These are phyloP conservation scores for Guaruba guarouba DNA, from an alignment of 2,113 vertebrate genomes.

Conservation along the genomic window DNA sequence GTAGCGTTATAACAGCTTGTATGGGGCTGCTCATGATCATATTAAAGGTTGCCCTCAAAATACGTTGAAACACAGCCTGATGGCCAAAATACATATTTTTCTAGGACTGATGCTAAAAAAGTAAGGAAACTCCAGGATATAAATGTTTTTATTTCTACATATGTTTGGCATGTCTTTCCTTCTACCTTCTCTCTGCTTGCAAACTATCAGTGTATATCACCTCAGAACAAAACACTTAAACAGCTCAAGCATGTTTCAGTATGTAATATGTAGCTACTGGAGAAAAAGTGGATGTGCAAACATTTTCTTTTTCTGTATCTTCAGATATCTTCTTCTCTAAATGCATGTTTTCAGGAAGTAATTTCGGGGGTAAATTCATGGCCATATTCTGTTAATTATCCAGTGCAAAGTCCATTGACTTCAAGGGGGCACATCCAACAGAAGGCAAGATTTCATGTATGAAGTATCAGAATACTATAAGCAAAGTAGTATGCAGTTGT, in stretches of 20 bases:
- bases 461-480: not conserved
- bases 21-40: not conserved
- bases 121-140: conserved; percentile 7
- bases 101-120: conserved; percentile 28
- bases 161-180: conserved; percentile 27
- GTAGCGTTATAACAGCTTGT: conserved; percentile 4
- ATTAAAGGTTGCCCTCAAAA: not conserved
- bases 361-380: not conserved
- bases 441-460: not conserved
- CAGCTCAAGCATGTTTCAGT: conserved; percentile 22
- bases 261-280: not conserved
- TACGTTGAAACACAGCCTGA: not conserved
- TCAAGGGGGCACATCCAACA: not conserved
- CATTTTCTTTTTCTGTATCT: not conserved
- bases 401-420: not conserved
- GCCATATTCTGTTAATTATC: not conserved
- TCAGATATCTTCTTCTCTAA: not conserved
- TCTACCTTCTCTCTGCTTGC: not conserved
- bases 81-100: conserved; percentile 54
- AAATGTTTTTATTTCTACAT: conserved; percentile 38
- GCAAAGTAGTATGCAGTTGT: not conserved
- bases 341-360: not conserved
- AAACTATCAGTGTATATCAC: not conserved
- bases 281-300: not conserved
- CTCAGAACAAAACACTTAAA: conserved; percentile 7